Evolutionary conservation across 2,113 vertebrate species (phyloP).

Genomic region (Pholis gunnellus): DNA sequence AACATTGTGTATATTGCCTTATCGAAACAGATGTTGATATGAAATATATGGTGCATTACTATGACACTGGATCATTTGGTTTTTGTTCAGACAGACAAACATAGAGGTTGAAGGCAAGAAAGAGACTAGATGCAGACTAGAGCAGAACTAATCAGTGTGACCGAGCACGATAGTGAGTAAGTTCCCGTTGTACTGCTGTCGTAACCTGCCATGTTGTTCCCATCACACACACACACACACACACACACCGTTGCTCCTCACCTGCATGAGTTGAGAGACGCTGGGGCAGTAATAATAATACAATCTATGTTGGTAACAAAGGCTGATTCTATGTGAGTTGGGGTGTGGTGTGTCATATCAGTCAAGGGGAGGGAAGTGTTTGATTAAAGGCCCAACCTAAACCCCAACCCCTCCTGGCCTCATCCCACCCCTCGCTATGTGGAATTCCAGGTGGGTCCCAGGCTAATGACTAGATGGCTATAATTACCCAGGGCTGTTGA

Average conservation of each 20-base stretch:
- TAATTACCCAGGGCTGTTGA: conserved; percentile 82
- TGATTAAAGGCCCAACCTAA: conserved; percentile 78
- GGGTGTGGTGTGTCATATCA: conserved; percentile 58
- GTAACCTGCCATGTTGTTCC: conserved; percentile 31
- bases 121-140: conserved; percentile 24
- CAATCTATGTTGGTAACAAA: conserved; percentile 68
- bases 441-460: conserved; percentile 80
- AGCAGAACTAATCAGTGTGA: conserved; percentile 33
- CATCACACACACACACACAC: conserved; percentile 26
- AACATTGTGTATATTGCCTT: conserved; percentile 83
- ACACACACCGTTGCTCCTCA: conserved; percentile 1
- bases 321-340: conserved; percentile 55
- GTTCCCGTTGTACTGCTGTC: conserved; percentile 30
- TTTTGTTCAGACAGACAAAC: conserved; percentile 55
- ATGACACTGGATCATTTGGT: conserved; percentile 63
- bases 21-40: conserved; percentile 83
- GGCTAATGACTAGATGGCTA: conserved; percentile 82
- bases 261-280: conserved; percentile 28
- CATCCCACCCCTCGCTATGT: conserved; percentile 63
- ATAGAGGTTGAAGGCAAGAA: conserved; percentile 4
- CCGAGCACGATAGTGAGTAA: conserved; percentile 14
- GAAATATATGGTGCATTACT: conserved; percentile 83
- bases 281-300: conserved; percentile 42
- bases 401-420: conserved; percentile 64
- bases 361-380: conserved; percentile 72